Base-by-base conservation (phyloP, 2,888 invertebrate species). In the Rhabditoides inermis region DNA sequence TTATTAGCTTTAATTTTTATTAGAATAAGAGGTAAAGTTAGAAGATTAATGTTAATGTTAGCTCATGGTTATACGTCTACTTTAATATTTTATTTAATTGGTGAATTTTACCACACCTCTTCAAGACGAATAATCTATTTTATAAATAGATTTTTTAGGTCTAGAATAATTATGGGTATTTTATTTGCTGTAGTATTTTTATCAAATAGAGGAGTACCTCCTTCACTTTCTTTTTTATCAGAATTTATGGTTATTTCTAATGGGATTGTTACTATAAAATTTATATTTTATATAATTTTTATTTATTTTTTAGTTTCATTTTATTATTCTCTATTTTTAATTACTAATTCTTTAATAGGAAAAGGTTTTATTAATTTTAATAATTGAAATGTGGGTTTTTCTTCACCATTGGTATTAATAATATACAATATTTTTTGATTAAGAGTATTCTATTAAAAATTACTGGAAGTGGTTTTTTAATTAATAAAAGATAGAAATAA, bases 201-300 rank as follows among this genome's bases (percentile, higher is more conserved):
- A 27, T 63, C 63, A 45, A 63, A 63, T 58, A 63, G 59, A 20
- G 63, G 63, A 51, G 61, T 62, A n/a, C 60, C 59, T 27, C 60
- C 56, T 39, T 59, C 61, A 39, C 37, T 59, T 27, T 65, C 57
- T 45, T 59, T 65, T 57, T 63, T 63, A 40, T 57, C 58, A 70
- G 77, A 70, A 73, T 77, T 63, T 76, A 70, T 59, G 73, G 76
- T 44, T 69, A 51, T 77, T n/a, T 68, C 68, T 50, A 59, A 77
- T 53, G 49, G 63, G 22, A 51, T 73, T 22, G 72, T 76, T 60
- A 64, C 76, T 49, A 27, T 72, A 15, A 75, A 56, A 47, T 45
- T 39, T 27, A 54, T 75, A n/a, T 77, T 77, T 7, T 42, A 76
- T 27, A 68, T 78, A 46, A 51, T 77, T 49, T 62, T 74, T 55